Percentiles rank a stretch among this genome's conserved stretches.
phyloP scores from a whole-genome alignment of 2,888 invertebrate species.

The Epinotia ramella region DNA sequence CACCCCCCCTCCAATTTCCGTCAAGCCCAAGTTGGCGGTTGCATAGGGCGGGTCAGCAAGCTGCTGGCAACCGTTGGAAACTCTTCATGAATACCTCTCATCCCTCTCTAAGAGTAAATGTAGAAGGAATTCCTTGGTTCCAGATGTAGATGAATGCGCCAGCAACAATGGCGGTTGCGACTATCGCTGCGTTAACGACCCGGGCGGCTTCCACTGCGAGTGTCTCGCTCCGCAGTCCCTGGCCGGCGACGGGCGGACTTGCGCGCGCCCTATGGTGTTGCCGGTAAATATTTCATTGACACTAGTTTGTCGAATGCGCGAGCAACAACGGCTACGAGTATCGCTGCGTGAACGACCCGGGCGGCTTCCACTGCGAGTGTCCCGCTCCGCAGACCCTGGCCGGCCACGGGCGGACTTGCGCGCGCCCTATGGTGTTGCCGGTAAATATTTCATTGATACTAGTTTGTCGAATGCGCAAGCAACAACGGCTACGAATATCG shows the following conservation, averaged over 20 bases:
- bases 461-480: slow-evolving; percentile 79
- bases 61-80: too few relatives aligned
- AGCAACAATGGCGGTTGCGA: slow-evolving; percentile 87
- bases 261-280: slow-evolving; percentile 70
- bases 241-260: slow-evolving; percentile 85
- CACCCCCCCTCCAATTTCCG: too few relatives aligned
- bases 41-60: too few relatives aligned
- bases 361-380: slow-evolving; percentile 86
- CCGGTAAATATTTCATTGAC: slow-evolving; percentile 56
- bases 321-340: slow-evolving; percentile 87
- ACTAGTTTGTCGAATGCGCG: slow-evolving; percentile 78
- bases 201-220: slow-evolving; percentile 85
- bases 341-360: slow-evolving; percentile 86
- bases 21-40: too few relatives aligned
- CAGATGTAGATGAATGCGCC: slow-evolving; percentile 86
- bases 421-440: slow-evolving; percentile 62
- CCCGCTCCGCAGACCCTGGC: slow-evolving; percentile 80
- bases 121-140: slow-evolving; percentile 24
- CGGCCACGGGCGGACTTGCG: slow-evolving; percentile 86
- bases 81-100: too few relatives aligned
- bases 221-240: slow-evolving; percentile 84
- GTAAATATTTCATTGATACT: slow-evolving; percentile 53
- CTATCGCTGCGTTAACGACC: slow-evolving; percentile 87
- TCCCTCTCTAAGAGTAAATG: neutral
- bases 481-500: slow-evolving; percentile 87